These are phyloP conservation scores for Etheostoma cragini DNA, from an alignment of 2,113 vertebrate species.

Conservation along the genomic window DNA sequence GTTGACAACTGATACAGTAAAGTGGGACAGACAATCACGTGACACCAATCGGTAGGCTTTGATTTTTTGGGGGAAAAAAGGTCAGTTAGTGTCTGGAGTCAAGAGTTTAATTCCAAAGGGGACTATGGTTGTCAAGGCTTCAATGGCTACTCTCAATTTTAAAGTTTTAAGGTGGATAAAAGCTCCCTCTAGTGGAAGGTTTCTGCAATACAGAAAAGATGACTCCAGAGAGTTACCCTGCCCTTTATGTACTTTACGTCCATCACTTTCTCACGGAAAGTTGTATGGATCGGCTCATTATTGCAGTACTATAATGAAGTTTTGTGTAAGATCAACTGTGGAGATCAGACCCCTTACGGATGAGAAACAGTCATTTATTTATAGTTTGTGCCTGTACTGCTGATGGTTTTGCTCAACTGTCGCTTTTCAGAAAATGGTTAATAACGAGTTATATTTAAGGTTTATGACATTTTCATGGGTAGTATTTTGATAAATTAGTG, in stretches of 20 bases:
- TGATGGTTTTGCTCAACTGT: not conserved
- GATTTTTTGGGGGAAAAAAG: not conserved
- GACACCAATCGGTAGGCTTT: not conserved
- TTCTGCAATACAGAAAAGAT: not conserved
- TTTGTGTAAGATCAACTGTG: not conserved
- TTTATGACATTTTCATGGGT: not conserved
- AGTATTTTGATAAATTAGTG: not conserved
- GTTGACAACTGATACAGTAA: not conserved
- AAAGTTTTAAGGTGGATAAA: slow-evolving; percentile 21
- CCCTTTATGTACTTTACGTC: not conserved
- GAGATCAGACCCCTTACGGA: not conserved
- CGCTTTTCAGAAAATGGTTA: not conserved
- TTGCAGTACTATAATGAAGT: not conserved
- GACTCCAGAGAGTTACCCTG: not conserved
- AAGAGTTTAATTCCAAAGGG: not conserved
- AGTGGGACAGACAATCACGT: not conserved
- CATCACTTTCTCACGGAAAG: not conserved
- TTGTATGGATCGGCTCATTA: not conserved
- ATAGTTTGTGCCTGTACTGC: not conserved
- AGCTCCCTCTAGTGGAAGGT: slow-evolving; percentile 64
- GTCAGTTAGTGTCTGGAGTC: slow-evolving; percentile 8
- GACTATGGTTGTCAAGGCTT: not conserved
- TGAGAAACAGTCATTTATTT: not conserved
- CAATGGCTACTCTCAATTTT: not conserved
- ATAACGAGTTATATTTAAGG: not conserved